Base-by-base conservation (phyloP, 2,797 vertebrate species). In the Hoplostethus atlanticus region DNA sequence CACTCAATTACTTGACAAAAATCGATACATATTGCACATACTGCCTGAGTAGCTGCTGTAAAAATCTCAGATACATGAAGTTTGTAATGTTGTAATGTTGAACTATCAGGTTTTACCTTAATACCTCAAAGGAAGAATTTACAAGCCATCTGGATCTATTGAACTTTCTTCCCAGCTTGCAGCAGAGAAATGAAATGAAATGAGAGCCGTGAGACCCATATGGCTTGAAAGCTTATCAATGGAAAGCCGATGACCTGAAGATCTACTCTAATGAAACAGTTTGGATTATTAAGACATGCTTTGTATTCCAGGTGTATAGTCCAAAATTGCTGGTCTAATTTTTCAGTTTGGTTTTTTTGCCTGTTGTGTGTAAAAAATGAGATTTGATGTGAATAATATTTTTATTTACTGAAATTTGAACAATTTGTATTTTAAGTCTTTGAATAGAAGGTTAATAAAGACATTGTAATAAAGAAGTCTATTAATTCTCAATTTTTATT, bases 71-170 rank as follows among this genome's bases (percentile, higher is more conserved):
- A 54, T 64, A n/a, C 12, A 13, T 68, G 7, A 40, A 47, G 48
- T 44, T 51, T 9, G 30, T 64, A 17, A 52, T 21, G 21, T 21
- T 21, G 55, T n/a, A 36, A 15, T n/a, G 47, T 67, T 28, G 1
- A 76, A 72, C 10, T 65, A 2, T 77, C 60, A 81, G 69, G 64
- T 72, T 78, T 79, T 16, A 58, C 9, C 40, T 52, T 63, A 53
- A 61, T 85, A 83, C 85, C 79, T 89, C 80, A 77, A 63, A 47
- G 6, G 6, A 67, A 57, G 13, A 55, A 64, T 70, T 71, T 17
- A 50, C 40, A 73, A 64, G 59, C 30, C 30, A 38, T 44, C 11
- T 47, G 8, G 57, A 42, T 3, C 5, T 13, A 6, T 4, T 9
- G 2, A 46, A 42, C 9, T 70, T 30, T 53, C 17, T 17, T 28